phyloP scores from a whole-genome alignment of 2,797 vertebrate species.

The Halcyon chelicuti region DNA sequence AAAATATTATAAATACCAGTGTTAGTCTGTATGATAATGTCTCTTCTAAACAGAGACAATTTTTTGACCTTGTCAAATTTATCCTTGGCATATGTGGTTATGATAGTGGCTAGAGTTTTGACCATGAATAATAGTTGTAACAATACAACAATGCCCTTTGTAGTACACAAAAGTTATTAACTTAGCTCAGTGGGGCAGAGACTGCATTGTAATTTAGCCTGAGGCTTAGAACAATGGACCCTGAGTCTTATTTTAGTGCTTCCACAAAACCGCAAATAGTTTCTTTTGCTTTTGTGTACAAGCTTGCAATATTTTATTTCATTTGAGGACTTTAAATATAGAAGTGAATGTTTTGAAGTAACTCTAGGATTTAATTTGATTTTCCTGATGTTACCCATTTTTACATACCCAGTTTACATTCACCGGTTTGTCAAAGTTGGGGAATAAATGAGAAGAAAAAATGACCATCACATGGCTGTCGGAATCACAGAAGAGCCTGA shows the following conservation, averaged over 20 bases:
- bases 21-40: neutral
- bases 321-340: neutral
- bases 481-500: slow-evolving; percentile 37
- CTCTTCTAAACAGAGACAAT: neutral
- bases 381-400: neutral
- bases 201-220: slow-evolving; percentile 17
- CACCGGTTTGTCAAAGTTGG: neutral
- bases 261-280: neutral
- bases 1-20: neutral
- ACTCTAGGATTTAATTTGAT: neutral
- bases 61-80: slow-evolving; percentile 36
- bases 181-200: neutral
- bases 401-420: neutral
- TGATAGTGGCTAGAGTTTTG: slow-evolving; percentile 13
- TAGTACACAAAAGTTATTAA: neutral
- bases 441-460: slow-evolving; percentile 2
- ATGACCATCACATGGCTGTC: slow-evolving; percentile 17
- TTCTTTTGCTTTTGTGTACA: neutral
- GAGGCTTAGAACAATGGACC: neutral
- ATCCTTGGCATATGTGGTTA: slow-evolving; percentile 11
- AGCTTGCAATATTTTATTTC: neutral
- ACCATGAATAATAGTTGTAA: slow-evolving; percentile 14
- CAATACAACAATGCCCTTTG: slow-evolving; percentile 17
- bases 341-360: neutral
- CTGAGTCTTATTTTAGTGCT: neutral